Conservation (phyloP, 2,113 vertebrate species). For the Apodemus sylvaticus region DNA sequence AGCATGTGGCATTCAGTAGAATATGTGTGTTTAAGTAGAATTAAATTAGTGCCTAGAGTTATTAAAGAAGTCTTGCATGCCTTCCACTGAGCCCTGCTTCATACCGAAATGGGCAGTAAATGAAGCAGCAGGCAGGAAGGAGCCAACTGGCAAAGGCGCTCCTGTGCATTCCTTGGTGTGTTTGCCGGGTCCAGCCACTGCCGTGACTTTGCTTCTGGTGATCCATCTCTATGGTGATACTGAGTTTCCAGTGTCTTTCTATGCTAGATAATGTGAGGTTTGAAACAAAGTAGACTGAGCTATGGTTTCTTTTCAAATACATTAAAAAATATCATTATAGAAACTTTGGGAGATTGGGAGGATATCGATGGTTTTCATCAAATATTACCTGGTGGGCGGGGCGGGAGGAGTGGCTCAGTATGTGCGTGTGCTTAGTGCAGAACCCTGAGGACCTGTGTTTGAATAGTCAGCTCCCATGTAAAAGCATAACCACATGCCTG, state of each 20-base stretch:
- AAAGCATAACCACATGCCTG: not conserved
- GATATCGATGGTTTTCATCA: not conserved
- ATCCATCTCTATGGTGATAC: not conserved
- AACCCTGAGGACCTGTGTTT: not conserved
- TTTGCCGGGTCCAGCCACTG: constrained; percentile 54
- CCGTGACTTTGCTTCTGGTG: constrained; percentile 49
- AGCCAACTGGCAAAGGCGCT: constrained; percentile 45
- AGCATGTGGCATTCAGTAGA: constrained; percentile 89
- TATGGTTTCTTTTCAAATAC: not conserved
- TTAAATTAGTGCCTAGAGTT: constrained; percentile 92
- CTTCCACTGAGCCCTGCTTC: constrained; percentile 86
- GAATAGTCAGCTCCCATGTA: too few species aligned
- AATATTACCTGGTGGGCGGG: not conserved
- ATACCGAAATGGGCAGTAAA: constrained; percentile 88
- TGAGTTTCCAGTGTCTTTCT: constrained; percentile 60
- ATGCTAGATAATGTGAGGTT: not conserved
- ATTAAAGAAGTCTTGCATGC: constrained; percentile 90
- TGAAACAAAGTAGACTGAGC: not conserved
- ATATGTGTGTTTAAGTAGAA: constrained; percentile 92
- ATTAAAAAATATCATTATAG: not conserved
- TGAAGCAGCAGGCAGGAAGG: constrained; percentile 78
- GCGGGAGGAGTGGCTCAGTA: not conserved
- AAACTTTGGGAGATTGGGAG: not conserved
- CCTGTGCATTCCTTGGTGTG: constrained; percentile 71
- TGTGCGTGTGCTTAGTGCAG: not conserved